phyloP scores from a whole-genome alignment of 53 echinoderm and acorn worm genomes.

The Holothuria leucospilota region DNA sequence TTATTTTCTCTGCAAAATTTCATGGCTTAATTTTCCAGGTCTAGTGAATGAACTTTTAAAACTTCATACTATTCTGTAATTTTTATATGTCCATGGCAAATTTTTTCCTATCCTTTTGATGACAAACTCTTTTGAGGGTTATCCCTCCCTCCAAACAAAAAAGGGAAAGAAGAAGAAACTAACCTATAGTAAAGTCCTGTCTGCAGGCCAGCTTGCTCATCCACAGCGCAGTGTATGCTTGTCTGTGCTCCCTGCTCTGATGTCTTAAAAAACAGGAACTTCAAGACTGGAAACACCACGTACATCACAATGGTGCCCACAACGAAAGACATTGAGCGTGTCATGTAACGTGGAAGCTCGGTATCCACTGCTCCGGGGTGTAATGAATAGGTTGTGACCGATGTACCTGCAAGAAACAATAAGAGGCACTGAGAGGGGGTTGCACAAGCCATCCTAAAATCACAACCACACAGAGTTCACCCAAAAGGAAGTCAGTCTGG shows the following conservation, averaged over 20 bases:
- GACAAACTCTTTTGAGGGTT: too few relatives aligned
- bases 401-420: constrained; percentile 61
- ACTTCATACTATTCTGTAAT: too few relatives aligned
- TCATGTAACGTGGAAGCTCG: constrained; percentile 61
- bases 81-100: too few relatives aligned
- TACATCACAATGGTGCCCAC: background rate
- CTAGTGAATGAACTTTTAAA: too few relatives aligned
- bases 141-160: too few relatives aligned
- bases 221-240: constrained; percentile 61
- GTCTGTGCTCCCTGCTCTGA: constrained; percentile 64
- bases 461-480: too few relatives aligned
- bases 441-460: too few relatives aligned
- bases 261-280: constrained; percentile 40
- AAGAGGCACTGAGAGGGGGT: too few relatives aligned
- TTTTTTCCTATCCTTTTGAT: too few relatives aligned
- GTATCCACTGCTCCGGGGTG: constrained; percentile 79
- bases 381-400: constrained; percentile 69
- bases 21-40: too few relatives aligned
- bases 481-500: too few relatives aligned
- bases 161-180: background rate
- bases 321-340: background rate
- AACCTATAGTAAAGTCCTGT: constrained; percentile 70
- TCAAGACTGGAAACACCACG: background rate
- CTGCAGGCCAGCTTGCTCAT: constrained; percentile 37
- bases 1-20: too few relatives aligned